Base-by-base conservation (phyloP, 37 sponge, comb jelly and placozoan genomes). In the Oopsacas minuta region DNA sequence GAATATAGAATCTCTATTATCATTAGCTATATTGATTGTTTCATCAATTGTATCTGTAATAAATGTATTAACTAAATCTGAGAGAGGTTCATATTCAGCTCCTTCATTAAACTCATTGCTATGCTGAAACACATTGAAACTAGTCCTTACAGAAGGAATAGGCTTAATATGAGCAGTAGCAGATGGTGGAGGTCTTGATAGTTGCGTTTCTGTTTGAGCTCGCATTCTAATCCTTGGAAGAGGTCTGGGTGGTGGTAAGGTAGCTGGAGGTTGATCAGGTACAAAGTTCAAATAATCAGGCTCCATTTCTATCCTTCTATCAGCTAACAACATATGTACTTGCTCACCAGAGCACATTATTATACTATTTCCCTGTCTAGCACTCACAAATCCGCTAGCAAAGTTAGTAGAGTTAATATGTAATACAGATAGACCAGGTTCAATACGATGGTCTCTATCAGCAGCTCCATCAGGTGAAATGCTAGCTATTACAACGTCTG, bases 271-370 rank as follows among this genome's bases (percentile, higher is more conserved):
- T 5, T 32, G 22, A 34, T 61, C 75, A n/a, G 75, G 75, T 32
- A 12, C 75, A n/a, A 61, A 61, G 75, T 61, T 61, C 32, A 61
- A 34, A 61, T 61, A 61, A 34, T n/a, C 30, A 25, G 75, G 75
- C 75, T 61, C 75, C 1, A 61, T 5, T n/a, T 61, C 75, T 34
- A 61, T 10, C 28, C 75, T 25, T 5, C 22, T 10, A 34, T 61
- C 75, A 34, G 75, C 75, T 5, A 61, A 34, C 75, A 61, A n/a
- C 75, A 61, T 10, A 34, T 61, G 75, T 34, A 61, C 32, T 34
- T 61, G 75, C 75, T 61, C 75, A 25, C 75, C 75, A 7, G 75
- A 61, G 75, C 75, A 61, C 75, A 61, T 61, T 10, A 61, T 61
- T 25, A 61, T n/a, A 34, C 75, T 61, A 34, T 61, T 61, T 3